These are phyloP conservation scores for Synanthedon andrenaeformis DNA, from an alignment of 2,888 invertebrate species.

Conservation along the genomic window DNA sequence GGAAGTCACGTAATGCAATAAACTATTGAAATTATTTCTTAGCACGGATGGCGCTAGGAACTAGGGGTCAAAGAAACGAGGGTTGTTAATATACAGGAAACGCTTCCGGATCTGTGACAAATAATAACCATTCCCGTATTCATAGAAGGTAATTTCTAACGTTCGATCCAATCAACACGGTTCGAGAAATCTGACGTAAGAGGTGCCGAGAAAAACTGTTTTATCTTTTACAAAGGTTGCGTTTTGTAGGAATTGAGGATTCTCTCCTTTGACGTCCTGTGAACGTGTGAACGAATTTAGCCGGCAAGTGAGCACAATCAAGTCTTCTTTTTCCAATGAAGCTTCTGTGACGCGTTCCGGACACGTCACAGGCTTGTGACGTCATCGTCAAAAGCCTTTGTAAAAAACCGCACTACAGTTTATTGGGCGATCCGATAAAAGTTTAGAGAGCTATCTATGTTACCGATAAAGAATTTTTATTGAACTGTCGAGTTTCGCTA, in stretches of 20 bases:
- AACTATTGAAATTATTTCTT: too few relatives aligned
- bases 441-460: neutral
- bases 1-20: too few relatives aligned
- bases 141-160: neutral
- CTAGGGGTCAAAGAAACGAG: too few relatives aligned
- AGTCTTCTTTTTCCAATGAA: conserved; percentile 7
- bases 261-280: conserved; percentile 20
- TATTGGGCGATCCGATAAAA: neutral
- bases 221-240: conserved; percentile 13
- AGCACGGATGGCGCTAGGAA: too few relatives aligned
- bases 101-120: too few relatives aligned
- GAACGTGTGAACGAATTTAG: conserved; percentile 24
- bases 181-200: neutral
- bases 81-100: too few relatives aligned
- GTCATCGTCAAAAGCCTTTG: neutral
- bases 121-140: too few relatives aligned
- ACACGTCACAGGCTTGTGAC: too few relatives aligned
- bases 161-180: neutral
- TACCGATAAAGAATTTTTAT: neutral
- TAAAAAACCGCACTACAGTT: neutral
- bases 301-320: conserved; percentile 27
- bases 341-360: neutral
- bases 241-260: conserved; percentile 12
- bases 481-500: neutral
- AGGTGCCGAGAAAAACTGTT: conserved; percentile 6